These are phyloP conservation scores for Pygoscelis antarcticus DNA, from an alignment of 2,113 vertebrate species.

Conservation along the genomic window DNA sequence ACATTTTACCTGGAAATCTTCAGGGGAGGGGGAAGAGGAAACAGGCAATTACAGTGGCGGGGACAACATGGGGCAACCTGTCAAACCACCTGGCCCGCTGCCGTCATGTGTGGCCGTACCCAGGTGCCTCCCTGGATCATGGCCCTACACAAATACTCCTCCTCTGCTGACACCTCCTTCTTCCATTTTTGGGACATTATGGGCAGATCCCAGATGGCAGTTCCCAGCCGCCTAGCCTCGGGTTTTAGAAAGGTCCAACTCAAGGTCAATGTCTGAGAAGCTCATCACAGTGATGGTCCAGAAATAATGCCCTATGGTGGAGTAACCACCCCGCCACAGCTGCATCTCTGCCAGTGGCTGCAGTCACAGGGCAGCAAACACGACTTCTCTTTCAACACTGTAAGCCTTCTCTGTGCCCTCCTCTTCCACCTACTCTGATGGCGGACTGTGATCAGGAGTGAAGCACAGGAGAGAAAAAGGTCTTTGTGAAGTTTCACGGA, in stretches of 20 bases:
- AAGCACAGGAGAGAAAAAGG: background rate
- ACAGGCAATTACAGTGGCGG: background rate
- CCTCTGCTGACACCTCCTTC: background rate
- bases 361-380: background rate
- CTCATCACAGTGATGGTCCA: background rate
- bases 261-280: background rate
- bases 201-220: background rate
- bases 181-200: background rate
- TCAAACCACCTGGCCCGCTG: background rate
- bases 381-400: fast-evolving
- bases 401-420: background rate
- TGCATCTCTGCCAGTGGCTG: background rate
- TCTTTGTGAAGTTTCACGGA: fast-evolving
- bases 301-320: background rate
- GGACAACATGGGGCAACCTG: background rate
- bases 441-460: background rate
- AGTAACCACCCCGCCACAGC: background rate
- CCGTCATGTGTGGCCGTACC: background rate
- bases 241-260: background rate
- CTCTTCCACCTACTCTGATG: background rate
- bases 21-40: background rate
- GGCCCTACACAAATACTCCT: background rate
- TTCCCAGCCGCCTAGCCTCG: background rate
- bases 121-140: background rate
- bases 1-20: background rate